Evolutionary conservation across 1,140 invertebrate genomes (phyloP), one percentile per base, ranked within the genome.

Genomic region (Caenorhabditis inopinata): DNA sequence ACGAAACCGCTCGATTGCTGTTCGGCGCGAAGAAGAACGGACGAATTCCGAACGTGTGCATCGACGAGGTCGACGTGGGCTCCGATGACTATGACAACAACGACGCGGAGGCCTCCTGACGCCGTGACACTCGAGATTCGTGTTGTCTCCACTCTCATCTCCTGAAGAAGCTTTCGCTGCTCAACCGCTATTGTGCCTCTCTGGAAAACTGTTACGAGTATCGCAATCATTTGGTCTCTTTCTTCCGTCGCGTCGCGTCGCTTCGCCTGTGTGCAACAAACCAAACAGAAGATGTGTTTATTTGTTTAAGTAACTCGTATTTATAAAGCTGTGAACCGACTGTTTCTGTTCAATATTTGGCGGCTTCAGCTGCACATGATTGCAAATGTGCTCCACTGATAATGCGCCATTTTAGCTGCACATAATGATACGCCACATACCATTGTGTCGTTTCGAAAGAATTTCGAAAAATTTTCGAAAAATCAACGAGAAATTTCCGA

Each of bases 251-350:
- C n/a, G n/a, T n/a, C n/a, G n/a, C n/a, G n/a, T n/a, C n/a, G n/a
- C n/a, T n/a, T n/a, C n/a, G n/a, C n/a, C n/a, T n/a, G 58, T 38
- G 58, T 68, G 38, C 58, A 68, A 68, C 25, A 68, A 38, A 68
- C 7, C 25, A 23, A 51, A 51, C 48, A 51, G 12, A 38, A 2
- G n/a, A 42, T 68, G 32, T 68, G 32, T 68, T 68, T 38, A 68
- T 38, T 68, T 2, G 21, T 23, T 6, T 38, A 38, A 1, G 23
- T 68, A 68, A 68, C 58, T 68, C 58, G 58, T 68, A 68, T 68
- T 68, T 38, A 68, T 68, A 68, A 68, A 68, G 58, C 58, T 68
- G 53, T 62, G 5, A 68, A 68, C 58, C 58, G 58, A 68, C 38
- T 68, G 12, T 68, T 68, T 16, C 27, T n/a, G n/a, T n/a, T n/a